Evolutionary conservation across 2,888 invertebrate species (phyloP).

Genomic region (Taenaris catops): DNA sequence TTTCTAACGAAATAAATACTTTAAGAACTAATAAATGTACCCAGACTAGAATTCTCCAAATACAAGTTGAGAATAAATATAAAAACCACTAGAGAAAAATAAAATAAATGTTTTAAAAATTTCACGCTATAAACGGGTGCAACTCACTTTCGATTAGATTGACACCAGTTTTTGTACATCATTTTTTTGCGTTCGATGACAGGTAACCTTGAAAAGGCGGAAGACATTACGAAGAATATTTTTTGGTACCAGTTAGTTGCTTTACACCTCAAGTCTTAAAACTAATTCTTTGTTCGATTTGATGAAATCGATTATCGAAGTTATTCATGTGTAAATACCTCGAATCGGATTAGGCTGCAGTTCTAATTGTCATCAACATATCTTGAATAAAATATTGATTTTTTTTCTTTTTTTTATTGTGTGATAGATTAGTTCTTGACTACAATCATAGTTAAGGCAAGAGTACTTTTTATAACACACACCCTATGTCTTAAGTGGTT

Average conservation of each 20-base stretch:
- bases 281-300: conserved; percentile 21
- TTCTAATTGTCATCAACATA: conserved; percentile 10
- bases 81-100: conserved; percentile 6
- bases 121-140: conserved; percentile 20
- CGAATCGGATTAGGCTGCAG: conserved; percentile 5
- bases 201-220: conserved; percentile 53
- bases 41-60: too few relatives aligned
- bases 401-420: too few relatives aligned
- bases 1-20: too few relatives aligned
- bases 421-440: too few relatives aligned
- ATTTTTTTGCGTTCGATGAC: conserved; percentile 40
- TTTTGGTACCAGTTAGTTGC: conserved; percentile 30
- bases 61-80: too few relatives aligned
- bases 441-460: too few relatives aligned
- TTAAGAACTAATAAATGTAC: too few relatives aligned
- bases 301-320: conserved; percentile 18
- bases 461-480: too few relatives aligned
- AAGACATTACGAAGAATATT: conserved; percentile 46
- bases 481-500: too few relatives aligned
- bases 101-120: conserved; percentile 7
- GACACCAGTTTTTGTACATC: conserved; percentile 36
- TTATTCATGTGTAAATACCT: conserved; percentile 20
- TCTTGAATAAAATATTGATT: too few relatives aligned
- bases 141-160: conserved; percentile 37
- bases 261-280: conserved; percentile 19